Base-by-base conservation (phyloP, 2,797 vertebrate genomes). In the Tragelaphus eurycerus region DNA sequence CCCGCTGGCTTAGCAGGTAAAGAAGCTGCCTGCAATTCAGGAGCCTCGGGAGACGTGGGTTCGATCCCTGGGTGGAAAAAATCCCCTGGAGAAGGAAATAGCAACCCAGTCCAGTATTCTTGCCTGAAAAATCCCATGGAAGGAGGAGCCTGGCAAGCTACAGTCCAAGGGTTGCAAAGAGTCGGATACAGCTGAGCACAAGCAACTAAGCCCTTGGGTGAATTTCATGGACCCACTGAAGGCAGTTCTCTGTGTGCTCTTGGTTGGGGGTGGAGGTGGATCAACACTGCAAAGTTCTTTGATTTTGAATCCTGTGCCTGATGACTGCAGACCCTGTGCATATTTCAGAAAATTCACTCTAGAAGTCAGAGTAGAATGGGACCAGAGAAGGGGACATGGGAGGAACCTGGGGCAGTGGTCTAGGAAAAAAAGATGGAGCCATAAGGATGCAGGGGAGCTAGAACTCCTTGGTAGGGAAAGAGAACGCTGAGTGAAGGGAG, bases 1-100 rank as follows among this genome's bases (percentile, higher is more conserved):
- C 19, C 64, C 1, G 0, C 5, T 71, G 64, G 64, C 0, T 71
- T 23, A 38, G 34, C 0, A 0, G 64, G 19, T 38, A 71, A 71
- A 71, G 34, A 71, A 71, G 64, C 64, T 71, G 64, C 34, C 64
- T 71, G 64, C 19, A 1, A 38, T 71, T 10, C 64, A 71, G 64
- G n/a, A 38, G 64, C n/a, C 9, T 0, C 64, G 21, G 64, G 64
- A 38, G 19, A 71, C 0, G 0, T 4, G 5, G 34, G 34, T 21
- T 71, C 2, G 2, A 38, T 71, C n/a, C 64, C 34, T 71, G 10
- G 19, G 5, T 38, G 38, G 34, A 71, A 1, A 38, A 38, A 10
- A 38, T 71, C 19, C 34, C 64, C 64, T 71, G 10, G 64, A 38
- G 34, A 71, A 71, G 34, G 64, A 71, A 71, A 38, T 38, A 34